Percentiles rank a stretch among this genome's conserved stretches.
Evolutionary conservation across 2,113 vertebrate genomes (phyloP).

Genomic region (Puntigrus tetrazona): DNA sequence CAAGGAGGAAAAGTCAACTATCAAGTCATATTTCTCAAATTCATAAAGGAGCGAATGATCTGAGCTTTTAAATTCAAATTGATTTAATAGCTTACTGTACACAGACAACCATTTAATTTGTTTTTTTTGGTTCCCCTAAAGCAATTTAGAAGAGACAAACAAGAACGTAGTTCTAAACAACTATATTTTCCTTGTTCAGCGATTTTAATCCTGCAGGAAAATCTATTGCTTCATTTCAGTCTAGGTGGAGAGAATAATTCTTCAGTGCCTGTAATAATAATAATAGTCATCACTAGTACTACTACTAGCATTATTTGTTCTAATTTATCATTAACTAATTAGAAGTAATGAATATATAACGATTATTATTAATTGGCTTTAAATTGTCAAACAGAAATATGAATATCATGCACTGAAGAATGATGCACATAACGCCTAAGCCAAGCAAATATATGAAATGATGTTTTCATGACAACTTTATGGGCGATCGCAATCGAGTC

Average conservation of each 20-base stretch:
- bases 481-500: not conserved
- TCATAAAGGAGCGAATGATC: not conserved
- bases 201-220: not conserved
- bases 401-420: not conserved
- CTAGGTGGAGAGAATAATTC: not conserved
- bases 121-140: slow-evolving; percentile 4
- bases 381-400: not conserved
- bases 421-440: not conserved
- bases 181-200: not conserved
- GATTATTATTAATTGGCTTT: not conserved
- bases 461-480: not conserved
- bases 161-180: not conserved
- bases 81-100: not conserved
- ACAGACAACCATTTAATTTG: not conserved
- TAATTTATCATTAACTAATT: too few species aligned
- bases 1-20: not conserved
- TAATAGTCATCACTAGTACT: too few species aligned
- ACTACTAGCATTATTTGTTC: too few species aligned
- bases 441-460: not conserved
- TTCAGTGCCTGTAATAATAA: not conserved
- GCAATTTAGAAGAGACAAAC: slow-evolving; percentile 3
- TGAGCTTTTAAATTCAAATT: not conserved
- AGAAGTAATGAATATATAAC: too few species aligned
- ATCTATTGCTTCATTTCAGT: not conserved
- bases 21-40: not conserved